Percentiles rank a stretch among this genome's conserved stretches.
These are phyloP conservation scores for Nomada ferruginata DNA, from an alignment of 2,888 invertebrate species.

Conservation along the genomic window DNA sequence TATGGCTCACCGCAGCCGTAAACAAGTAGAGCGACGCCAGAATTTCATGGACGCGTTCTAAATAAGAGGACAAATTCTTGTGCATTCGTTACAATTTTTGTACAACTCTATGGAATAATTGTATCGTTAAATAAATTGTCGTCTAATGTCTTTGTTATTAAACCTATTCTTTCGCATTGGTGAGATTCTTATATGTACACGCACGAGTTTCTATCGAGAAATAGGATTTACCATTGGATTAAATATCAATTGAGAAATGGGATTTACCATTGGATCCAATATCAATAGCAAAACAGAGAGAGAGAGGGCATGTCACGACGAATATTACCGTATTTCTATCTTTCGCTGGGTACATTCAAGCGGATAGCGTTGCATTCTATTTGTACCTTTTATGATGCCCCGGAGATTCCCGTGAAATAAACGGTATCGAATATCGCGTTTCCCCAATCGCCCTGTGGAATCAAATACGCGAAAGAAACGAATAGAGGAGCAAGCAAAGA, in stretches of 20 bases:
- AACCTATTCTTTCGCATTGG: not conserved
- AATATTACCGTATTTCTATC: slow-evolving; percentile 13
- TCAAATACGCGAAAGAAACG: slow-evolving; percentile 6
- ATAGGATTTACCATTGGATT: slow-evolving; percentile 9
- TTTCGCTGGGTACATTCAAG: not conserved
- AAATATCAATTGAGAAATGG: slow-evolving; percentile 6
- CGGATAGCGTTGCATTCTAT: not conserved
- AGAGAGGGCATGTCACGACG: not conserved
- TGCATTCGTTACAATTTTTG: not conserved
- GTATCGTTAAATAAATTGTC: not conserved
- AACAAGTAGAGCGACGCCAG: not conserved
- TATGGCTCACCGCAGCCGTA: not conserved
- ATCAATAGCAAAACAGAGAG: not conserved
- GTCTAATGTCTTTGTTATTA: not conserved
- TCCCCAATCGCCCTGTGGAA: not conserved
- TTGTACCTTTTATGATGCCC: not conserved
- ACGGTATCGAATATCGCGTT: slow-evolving; percentile 3
- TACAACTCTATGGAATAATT: not conserved
- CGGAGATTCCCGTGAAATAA: not conserved
- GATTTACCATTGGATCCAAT: slow-evolving; percentile 8
- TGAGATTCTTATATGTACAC: not conserved
- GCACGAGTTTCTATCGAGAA: not conserved
- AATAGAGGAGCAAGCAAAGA: not conserved
- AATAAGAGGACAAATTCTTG: not conserved
- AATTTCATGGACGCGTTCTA: not conserved